Evolutionary conservation across 2,888 invertebrate genomes (phyloP), one percentile per base, ranked within the genome.

Genomic region (Beris morrisii): DNA sequence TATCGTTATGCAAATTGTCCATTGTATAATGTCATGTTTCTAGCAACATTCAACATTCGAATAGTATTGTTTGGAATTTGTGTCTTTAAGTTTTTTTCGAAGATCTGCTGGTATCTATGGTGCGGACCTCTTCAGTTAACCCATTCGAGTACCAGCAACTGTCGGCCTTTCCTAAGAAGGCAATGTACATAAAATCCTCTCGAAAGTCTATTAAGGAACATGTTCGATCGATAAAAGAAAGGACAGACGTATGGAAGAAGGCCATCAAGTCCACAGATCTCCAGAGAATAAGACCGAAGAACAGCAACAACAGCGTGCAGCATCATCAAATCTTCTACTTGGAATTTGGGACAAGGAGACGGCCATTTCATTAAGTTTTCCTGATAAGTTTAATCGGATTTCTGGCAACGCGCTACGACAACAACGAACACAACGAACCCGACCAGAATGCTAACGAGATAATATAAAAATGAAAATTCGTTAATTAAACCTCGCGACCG

Each of bases 301-400:
- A 38, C 38, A 38, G 9, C 22, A 38, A 38, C 38, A 38, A 38
- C 38, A 38, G 38, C 38, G 38, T 38, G 38, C 38, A 9, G 38
- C 38, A 38, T 9, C 38, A 38, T 38, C 38, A 38, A 38, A 56
- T 56, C 13, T 61, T 22, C 31, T 30, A 13, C 31, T n/a, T 50
- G 31, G 43, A 61, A 61, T 61, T 32, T 52, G 52, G 61, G 30
- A 13, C 50, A 61, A 61, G 45, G 46, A 22, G 52, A 22, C 22
- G 22, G 38, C 38, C 61, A 43, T 61, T 61, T 61, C 52, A 48
- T 48, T 59, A 59, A 45, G 52, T 52, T 61, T 50, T 52, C 50
- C 52, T 43, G 61, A 61, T 61, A 61, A 61, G 61, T 52, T 61
- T 61, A 61, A 61, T 61, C 61, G 61, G 52, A 61, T 50, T 50